phyloP scores from a whole-genome alignment of 2,113 vertebrate species.

The Cebus imitator region DNA sequence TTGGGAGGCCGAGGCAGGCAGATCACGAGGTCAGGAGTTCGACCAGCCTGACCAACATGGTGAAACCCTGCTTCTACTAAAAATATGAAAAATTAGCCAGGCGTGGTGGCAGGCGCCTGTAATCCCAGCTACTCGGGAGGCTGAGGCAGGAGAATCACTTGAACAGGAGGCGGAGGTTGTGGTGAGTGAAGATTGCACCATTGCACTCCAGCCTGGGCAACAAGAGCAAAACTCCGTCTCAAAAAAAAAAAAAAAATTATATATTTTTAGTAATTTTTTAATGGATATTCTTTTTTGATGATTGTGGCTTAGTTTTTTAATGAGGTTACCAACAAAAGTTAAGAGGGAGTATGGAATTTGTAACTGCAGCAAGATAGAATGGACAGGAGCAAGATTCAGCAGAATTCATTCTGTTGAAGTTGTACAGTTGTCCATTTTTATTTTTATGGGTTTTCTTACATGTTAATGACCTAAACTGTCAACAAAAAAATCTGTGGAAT shows the following conservation, averaged over 20 bases:
- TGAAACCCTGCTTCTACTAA: too few relatives aligned
- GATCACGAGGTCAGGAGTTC: too few relatives aligned
- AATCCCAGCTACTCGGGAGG: too few relatives aligned
- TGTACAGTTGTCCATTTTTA: neutral
- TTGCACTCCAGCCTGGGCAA: too few relatives aligned
- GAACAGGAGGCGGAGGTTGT: too few relatives aligned
- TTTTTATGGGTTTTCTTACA: neutral
- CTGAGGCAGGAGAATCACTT: too few relatives aligned
- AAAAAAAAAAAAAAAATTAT: neutral
- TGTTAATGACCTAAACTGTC: neutral
- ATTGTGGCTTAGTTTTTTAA: neutral
- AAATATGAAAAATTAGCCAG: too few relatives aligned
- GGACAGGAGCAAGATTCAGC: neutral
- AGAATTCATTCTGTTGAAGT: neutral
- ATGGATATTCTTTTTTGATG: neutral
- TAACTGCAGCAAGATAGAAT: neutral
- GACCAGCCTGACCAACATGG: too few relatives aligned
- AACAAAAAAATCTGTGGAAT: neutral
- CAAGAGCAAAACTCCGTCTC: too few relatives aligned
- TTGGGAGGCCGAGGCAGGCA: too few relatives aligned
- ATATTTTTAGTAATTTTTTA: slow-evolving; percentile 21
- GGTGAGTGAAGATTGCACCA: too few relatives aligned
- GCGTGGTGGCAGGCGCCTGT: too few relatives aligned
- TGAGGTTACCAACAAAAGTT: neutral
- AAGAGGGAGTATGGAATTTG: neutral